Evolutionary conservation across 2,888 invertebrate genomes (phyloP).

Genomic region (Temnothorax ravouxi): DNA sequence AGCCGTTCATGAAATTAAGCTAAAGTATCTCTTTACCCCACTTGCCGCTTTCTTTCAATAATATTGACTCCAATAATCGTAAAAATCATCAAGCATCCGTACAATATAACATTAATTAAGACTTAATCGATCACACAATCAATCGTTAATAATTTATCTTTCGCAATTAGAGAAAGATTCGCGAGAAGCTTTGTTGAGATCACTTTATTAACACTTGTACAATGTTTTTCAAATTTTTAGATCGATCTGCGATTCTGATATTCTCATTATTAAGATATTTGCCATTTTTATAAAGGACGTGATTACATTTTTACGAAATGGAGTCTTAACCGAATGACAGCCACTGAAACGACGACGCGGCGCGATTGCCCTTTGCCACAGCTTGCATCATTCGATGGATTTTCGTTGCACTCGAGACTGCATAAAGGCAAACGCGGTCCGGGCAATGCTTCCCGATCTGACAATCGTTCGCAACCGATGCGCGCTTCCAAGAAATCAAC

Average conservation of each 20-base stretch:
- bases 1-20: constrained; percentile 70
- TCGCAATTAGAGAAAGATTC: not conserved
- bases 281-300: not conserved
- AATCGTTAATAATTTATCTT: constrained; percentile 6
- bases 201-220: not conserved
- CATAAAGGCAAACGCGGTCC: constrained; percentile 73
- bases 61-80: not conserved
- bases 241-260: not conserved
- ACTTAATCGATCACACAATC: not conserved
- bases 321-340: constrained; percentile 81
- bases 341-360: constrained; percentile 73
- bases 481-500: constrained; percentile 72
- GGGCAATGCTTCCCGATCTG: constrained; percentile 40
- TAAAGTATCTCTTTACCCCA: not conserved
- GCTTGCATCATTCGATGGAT: constrained; percentile 52
- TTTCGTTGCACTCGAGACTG: constrained; percentile 71
- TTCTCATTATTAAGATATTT: not conserved
- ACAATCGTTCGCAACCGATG: constrained; percentile 54
- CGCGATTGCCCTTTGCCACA: constrained; percentile 62
- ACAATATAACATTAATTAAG: not conserved
- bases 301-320: constrained; percentile 1
- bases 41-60: not conserved
- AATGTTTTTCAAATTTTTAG: not conserved
- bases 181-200: not conserved
- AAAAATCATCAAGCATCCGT: not conserved